phyloP scores from a whole-genome alignment of 2,113 vertebrate species.

The Peucedramus taeniatus region DNA sequence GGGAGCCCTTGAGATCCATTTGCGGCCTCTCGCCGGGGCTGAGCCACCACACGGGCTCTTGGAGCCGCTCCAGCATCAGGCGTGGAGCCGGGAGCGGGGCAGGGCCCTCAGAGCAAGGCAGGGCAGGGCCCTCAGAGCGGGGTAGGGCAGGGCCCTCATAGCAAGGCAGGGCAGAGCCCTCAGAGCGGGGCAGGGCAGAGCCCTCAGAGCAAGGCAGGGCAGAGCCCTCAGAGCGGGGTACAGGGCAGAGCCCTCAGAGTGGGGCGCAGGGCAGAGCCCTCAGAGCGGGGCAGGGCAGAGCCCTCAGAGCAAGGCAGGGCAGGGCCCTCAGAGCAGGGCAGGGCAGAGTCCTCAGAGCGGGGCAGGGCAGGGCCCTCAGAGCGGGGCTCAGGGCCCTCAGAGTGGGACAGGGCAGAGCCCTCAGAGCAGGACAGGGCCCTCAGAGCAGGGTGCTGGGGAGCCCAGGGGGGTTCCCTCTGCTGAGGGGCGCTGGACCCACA shows the following conservation, averaged over 20 bases:
- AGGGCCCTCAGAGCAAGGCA: no score
- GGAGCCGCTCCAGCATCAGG: neutral
- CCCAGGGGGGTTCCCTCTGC: no score
- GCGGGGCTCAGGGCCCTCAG: accelerated
- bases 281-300: accelerated
- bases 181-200: accelerated
- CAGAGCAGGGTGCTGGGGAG: neutral
- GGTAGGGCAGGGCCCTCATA: no score
- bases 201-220: no score
- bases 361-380: accelerated
- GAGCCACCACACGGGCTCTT: accelerated
- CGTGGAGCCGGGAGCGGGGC: accelerated
- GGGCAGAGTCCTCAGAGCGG: no score
- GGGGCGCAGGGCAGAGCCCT: accelerated
- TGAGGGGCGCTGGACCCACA: no score
- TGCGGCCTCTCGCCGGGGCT: neutral
- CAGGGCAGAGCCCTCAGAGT: neutral
- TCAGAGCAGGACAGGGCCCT: accelerated
- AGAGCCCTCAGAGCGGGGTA: accelerated
- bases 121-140: accelerated
- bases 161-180: accelerated
- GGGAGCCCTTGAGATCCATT: conserved; percentile 42
- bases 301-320: no score
- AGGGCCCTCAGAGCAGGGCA: accelerated
- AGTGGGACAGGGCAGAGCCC: accelerated